Evolutionary conservation across 2,888 invertebrate species (phyloP).

Genomic region (Synergus gifuensis): DNA sequence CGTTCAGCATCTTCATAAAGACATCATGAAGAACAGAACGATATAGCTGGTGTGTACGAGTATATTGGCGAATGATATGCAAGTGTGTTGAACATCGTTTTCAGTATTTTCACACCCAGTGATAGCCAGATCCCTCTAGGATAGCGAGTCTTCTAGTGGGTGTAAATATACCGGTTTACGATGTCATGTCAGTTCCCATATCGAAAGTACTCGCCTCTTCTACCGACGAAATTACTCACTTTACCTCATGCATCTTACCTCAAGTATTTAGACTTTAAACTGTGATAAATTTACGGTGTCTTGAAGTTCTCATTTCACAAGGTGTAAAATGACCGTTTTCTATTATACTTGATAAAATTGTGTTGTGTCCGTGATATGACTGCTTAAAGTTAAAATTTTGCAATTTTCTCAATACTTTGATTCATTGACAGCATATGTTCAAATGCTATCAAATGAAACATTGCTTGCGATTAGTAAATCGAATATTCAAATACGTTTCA

Average conservation of each 20-base stretch:
- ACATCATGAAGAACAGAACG: not conserved
- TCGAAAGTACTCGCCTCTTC: constrained; percentile 48
- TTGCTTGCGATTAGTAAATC: too few relatives aligned
- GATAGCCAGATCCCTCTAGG: constrained; percentile 76
- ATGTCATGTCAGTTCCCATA: constrained; percentile 63
- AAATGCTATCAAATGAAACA: too few relatives aligned
- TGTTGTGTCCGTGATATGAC: too few relatives aligned
- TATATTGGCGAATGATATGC: constrained; percentile 6
- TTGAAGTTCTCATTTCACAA: too few relatives aligned
- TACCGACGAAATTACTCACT: constrained; percentile 50
- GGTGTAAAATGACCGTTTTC: too few relatives aligned
- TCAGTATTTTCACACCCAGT: constrained; percentile 68
- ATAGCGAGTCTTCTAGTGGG: constrained; percentile 65
- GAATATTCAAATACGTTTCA: too few relatives aligned
- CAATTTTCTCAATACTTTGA: too few relatives aligned
- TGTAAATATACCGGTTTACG: constrained; percentile 76
- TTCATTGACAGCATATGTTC: too few relatives aligned
- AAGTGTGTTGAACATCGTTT: constrained; percentile 57
- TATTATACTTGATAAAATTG: too few relatives aligned
- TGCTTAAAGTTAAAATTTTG: too few relatives aligned
- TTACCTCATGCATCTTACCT: not conserved
- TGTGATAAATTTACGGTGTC: too few relatives aligned
- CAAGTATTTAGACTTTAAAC: too few relatives aligned
- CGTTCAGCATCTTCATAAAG: constrained; percentile 2
- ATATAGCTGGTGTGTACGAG: not conserved